These are phyloP conservation scores for Gerris buenoi DNA, from an alignment of 1,140 invertebrate species.

Conservation along the genomic window DNA sequence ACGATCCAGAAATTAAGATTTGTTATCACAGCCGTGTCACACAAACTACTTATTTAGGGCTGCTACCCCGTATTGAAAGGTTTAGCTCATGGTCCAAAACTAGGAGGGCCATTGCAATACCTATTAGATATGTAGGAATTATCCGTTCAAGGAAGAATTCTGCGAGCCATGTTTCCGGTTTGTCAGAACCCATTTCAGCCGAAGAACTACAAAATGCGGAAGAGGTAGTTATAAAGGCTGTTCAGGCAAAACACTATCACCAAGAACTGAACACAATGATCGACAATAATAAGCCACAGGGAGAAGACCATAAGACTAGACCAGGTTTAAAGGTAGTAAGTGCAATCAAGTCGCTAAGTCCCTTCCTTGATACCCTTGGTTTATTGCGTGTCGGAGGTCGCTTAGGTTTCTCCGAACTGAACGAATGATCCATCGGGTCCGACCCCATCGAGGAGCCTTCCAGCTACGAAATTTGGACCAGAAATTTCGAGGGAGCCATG, in stretches of 20 bases:
- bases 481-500: no score
- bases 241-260: neutral
- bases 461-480: no score
- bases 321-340: no score
- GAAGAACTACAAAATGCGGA: neutral
- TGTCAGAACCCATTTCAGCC: neutral
- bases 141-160: neutral
- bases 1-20: neutral
- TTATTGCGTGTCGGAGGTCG: no score
- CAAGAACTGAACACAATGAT: no score
- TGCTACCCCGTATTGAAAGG: neutral
- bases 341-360: no score
- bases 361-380: no score
- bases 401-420: no score
- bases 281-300: no score
- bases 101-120: neutral
- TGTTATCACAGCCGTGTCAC: neutral
- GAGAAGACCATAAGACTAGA: no score
- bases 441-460: no score
- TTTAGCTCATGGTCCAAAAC: neutral
- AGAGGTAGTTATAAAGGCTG: neutral
- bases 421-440: no score
- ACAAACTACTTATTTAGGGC: neutral
- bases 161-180: neutral
- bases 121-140: neutral